Evolutionary conservation across 2,888 invertebrate species (phyloP).

Genomic region (Digitonthophagus gazella): DNA sequence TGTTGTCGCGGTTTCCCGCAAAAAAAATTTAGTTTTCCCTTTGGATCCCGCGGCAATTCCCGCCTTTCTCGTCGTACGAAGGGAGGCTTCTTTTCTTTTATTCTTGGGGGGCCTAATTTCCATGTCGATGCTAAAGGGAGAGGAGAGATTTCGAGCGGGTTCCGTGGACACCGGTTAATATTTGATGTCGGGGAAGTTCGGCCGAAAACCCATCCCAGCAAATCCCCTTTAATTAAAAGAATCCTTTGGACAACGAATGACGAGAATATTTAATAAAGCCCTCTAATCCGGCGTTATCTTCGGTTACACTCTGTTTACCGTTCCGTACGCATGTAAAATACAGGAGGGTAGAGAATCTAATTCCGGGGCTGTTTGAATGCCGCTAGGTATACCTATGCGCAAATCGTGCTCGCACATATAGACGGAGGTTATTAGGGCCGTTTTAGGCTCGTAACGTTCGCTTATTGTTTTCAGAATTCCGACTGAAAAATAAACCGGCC

Average conservation of each 20-base stretch:
- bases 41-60: no score
- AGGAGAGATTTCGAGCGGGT: background rate
- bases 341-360: background rate
- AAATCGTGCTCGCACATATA: constrained; percentile 5
- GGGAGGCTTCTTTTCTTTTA: background rate
- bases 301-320: background rate
- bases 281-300: background rate
- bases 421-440: constrained; percentile 5
- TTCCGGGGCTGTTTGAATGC: background rate
- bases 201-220: background rate
- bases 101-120: background rate
- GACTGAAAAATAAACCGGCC: constrained; percentile 1
- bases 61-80: background rate
- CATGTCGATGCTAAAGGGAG: background rate
- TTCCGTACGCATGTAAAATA: constrained; percentile 11
- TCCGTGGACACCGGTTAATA: background rate
- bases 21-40: no score
- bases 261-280: background rate
- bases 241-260: background rate
- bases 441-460: background rate
- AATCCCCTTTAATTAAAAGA: background rate
- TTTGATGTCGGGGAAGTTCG: background rate
- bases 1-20: background rate
- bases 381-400: background rate
- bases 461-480: constrained; percentile 13